Conservation (phyloP, 1,140 invertebrate genomes). For the Cydia strobilella region DNA sequence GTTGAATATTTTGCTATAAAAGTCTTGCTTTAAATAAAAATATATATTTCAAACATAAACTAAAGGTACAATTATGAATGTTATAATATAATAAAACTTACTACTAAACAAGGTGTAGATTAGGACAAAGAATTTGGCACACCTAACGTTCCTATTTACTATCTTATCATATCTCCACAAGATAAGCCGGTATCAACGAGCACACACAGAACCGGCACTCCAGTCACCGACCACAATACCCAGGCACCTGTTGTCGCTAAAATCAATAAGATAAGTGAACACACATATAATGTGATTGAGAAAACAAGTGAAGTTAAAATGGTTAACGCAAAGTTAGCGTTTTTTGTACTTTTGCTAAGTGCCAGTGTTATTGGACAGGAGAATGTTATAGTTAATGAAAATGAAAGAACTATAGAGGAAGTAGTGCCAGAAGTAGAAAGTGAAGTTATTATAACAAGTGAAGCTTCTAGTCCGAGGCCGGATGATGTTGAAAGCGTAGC, state of each 20-base stretch:
- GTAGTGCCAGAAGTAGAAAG: conserved; percentile 22
- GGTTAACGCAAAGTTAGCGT: conserved; percentile 63
- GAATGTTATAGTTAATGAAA: conserved; percentile 45
- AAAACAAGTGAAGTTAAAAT: conserved; percentile 55
- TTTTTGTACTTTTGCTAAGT: conserved; percentile 65
- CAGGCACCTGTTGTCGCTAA: conserved; percentile 62
- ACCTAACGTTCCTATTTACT: conserved; percentile 75
- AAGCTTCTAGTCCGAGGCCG: conserved; percentile 34
- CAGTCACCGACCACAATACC: conserved; percentile 65
- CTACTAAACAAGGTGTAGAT: conserved; percentile 54
- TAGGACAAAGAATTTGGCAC: conserved; percentile 78
- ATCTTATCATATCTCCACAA: conserved; percentile 73
- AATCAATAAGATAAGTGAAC: conserved; percentile 45
- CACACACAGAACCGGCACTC: conserved; percentile 65
- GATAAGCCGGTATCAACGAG: conserved; percentile 71
- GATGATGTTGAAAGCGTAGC: conserved; percentile 43
- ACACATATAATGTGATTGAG: conserved; percentile 39
- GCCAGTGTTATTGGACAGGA: conserved; percentile 66
- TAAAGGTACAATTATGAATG: neutral
- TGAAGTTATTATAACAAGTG: conserved; percentile 38
- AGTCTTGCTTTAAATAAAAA: neutral
- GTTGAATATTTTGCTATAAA: neutral
- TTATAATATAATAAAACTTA: conserved; percentile 33
- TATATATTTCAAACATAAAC: neutral
- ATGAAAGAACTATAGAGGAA: conserved; percentile 48